Evolutionary conservation across 2,888 invertebrate genomes (phyloP).

Genomic region (Elysia crispata): DNA sequence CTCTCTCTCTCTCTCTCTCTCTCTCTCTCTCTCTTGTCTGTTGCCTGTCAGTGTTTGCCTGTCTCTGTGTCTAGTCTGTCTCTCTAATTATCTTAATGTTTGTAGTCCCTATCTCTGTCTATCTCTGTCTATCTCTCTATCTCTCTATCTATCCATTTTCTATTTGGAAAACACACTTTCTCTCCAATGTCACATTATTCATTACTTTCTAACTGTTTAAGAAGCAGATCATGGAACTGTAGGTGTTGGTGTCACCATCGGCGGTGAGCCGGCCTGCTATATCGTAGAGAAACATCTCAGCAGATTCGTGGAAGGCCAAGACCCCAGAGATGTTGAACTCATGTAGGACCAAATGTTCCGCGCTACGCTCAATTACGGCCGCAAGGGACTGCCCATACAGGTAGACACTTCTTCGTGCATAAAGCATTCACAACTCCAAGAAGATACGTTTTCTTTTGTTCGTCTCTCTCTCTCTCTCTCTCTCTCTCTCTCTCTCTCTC

Average conservation of each 20-base stretch:
- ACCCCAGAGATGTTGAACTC: slow-evolving; percentile 72
- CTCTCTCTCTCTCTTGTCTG: not conserved
- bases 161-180: not conserved
- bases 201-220: not conserved
- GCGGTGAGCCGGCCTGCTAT: slow-evolving; percentile 72
- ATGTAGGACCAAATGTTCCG: slow-evolving; percentile 73
- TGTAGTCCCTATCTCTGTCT: not conserved
- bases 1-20: slow-evolving; percentile 33
- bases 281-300: slow-evolving; percentile 74
- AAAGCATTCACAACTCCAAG: too few relatives aligned
- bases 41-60: not conserved
- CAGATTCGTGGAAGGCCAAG: slow-evolving; percentile 73
- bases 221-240: slow-evolving; percentile 72
- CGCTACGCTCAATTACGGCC: slow-evolving; percentile 72
- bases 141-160: not conserved
- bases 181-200: too few relatives aligned
- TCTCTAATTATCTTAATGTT: too few relatives aligned
- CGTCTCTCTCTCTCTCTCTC: not conserved
- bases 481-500: slow-evolving; percentile 17
- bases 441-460: too few relatives aligned
- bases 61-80: not conserved
- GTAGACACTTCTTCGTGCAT: not conserved
- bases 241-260: slow-evolving; percentile 73
- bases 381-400: slow-evolving; percentile 65
- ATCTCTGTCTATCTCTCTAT: not conserved